phyloP scores from a whole-genome alignment of 1,140 invertebrate genomes.

The Neomicropteryx cornuta region DNA sequence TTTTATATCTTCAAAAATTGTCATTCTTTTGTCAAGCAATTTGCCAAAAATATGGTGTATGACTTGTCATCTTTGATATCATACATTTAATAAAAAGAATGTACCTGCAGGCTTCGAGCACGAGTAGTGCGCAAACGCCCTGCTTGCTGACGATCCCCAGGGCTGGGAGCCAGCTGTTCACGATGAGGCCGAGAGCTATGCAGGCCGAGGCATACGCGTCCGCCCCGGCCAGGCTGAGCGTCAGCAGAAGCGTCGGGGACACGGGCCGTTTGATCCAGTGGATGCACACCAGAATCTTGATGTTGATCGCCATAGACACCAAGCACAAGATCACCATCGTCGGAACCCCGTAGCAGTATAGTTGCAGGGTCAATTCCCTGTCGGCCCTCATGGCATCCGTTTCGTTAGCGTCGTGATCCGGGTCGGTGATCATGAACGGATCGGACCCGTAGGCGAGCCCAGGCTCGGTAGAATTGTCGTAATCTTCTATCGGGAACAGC shows the following conservation, averaged over 20 bases:
- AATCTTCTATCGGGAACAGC: too few relatives aligned
- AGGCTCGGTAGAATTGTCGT: too few relatives aligned
- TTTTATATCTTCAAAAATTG: too few relatives aligned
- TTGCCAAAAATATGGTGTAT: too few relatives aligned
- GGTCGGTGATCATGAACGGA: too few relatives aligned
- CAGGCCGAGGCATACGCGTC: constrained; percentile 43
- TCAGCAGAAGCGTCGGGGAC: constrained; percentile 47
- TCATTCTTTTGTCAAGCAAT: too few relatives aligned
- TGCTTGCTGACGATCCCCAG: constrained; percentile 13
- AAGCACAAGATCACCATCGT: constrained; percentile 33
- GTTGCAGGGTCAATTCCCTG: too few relatives aligned
- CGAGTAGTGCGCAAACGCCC: constrained; percentile 7
- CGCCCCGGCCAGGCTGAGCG: constrained; percentile 45
- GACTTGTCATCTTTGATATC: too few relatives aligned
- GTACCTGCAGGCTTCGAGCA: constrained; percentile 8
- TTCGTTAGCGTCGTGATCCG: too few relatives aligned
- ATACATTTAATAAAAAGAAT: too few relatives aligned
- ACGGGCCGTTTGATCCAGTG: constrained; percentile 42
- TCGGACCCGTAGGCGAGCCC: too few relatives aligned
- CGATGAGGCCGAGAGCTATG: constrained; percentile 36
- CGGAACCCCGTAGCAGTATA: constrained; percentile 16
- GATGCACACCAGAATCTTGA: constrained; percentile 37
- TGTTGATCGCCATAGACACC: constrained; percentile 38
- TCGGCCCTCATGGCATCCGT: too few relatives aligned
- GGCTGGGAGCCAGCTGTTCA: constrained; percentile 40